Percentiles rank a stretch among this genome's conserved stretches.
phyloP scores from a whole-genome alignment of 2,888 invertebrate species.

The Nephrotoma flavescens region DNA sequence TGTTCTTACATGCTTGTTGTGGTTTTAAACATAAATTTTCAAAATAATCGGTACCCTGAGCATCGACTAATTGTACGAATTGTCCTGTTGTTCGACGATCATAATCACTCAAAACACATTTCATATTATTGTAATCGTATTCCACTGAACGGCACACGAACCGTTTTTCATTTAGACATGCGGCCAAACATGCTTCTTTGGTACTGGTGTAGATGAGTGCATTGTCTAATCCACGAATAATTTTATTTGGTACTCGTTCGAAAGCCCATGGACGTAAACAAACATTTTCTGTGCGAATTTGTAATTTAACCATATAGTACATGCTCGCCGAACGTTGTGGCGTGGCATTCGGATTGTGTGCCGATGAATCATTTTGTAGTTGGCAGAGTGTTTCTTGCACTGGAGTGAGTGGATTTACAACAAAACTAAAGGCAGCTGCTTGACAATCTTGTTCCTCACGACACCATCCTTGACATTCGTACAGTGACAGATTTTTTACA shows the following conservation, averaged over 20 bases:
- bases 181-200: slow-evolving; percentile 84
- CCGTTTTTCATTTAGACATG: slow-evolving; percentile 85
- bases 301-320: slow-evolving; percentile 88
- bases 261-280: slow-evolving; percentile 87
- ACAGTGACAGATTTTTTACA: slow-evolving; percentile 77
- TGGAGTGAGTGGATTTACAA: slow-evolving; percentile 80
- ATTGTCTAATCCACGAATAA: slow-evolving; percentile 79
- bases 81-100: slow-evolving; percentile 78
- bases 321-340: slow-evolving; percentile 77
- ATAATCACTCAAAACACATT: slow-evolving; percentile 81
- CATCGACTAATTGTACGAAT: slow-evolving; percentile 80
- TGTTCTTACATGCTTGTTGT: slow-evolving; percentile 75
- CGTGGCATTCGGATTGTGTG: slow-evolving; percentile 73
- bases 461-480: slow-evolving; percentile 93
- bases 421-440: slow-evolving; percentile 87
- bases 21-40: slow-evolving; percentile 84
- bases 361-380: slow-evolving; percentile 83
- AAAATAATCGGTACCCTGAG: slow-evolving; percentile 62
- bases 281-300: slow-evolving; percentile 75
- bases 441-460: slow-evolving; percentile 83
- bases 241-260: slow-evolving; percentile 84
- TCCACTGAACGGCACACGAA: slow-evolving; percentile 85
- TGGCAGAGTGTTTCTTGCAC: slow-evolving; percentile 84
- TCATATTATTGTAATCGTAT: slow-evolving; percentile 84
- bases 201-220: slow-evolving; percentile 86